Base-by-base conservation (phyloP, 1,140 invertebrate genomes). In the Hyles vespertilio region DNA sequence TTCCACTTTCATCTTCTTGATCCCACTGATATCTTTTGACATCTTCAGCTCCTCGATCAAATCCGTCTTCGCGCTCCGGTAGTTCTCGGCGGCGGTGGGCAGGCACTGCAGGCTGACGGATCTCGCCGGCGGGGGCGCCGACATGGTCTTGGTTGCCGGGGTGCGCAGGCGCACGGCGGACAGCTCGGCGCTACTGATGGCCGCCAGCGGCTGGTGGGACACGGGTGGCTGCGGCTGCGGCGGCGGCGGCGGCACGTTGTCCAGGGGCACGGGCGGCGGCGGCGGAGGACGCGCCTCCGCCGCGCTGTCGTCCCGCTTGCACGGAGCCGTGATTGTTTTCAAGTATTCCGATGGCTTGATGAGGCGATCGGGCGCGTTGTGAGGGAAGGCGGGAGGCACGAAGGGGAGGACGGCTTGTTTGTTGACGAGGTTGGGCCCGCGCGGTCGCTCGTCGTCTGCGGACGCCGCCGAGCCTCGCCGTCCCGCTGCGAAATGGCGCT, bases 301-400 rank as follows among this genome's bases (percentile, higher is more conserved):
- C 91, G 84, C 92, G 93, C 79, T 92, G 92, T 84, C 85, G 72
- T 86, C 85, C 61, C 83, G 68, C 79, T 86, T 86, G 78, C 83
- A 85, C 55, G 84, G 84, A 77, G 84, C 83, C 84, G 84, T 86
- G 79, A 97, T 95, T 76, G 94, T 96, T 71, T 93, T 93, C 59
- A 98, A 90, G 86, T 98, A 98, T 83, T 98, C 96, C 43, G 95
- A 96, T 46, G 96, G 96, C 79, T 97, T 97, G 75, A 98, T 96
- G 48, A 97, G 91, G 46, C 93, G 92, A 79, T 96, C 94, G 52
- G 94, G 92, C 69, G 90, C 90, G 67, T 90, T 91, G 74, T 92
- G 91, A 36, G 93, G 93, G 89, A 97, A 97, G 82, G 95, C 95
- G 32, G 96, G 96, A 49, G 96, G 96, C 79, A 97, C 94, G 90